Evolutionary conservation across 2,797 vertebrate species (phyloP).

Genomic region (Pterois miles): DNA sequence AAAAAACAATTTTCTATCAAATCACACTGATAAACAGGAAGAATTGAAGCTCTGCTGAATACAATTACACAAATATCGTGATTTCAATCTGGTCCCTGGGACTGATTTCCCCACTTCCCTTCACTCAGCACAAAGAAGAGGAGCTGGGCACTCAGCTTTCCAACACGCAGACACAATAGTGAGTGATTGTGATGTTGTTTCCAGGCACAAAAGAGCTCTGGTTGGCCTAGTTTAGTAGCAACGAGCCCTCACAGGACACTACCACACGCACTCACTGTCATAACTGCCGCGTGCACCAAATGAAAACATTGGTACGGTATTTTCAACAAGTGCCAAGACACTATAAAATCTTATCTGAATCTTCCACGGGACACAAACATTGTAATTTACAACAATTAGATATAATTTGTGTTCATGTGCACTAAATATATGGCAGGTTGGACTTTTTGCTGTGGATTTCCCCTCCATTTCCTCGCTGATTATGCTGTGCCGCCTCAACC

Average conservation of each 20-base stretch:
- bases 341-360: too few species aligned
- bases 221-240: conserved; percentile 42
- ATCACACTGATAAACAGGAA: not conserved
- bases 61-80: conserved; percentile 13
- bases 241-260: not conserved
- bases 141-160: conserved; percentile 18
- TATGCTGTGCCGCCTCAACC: not conserved
- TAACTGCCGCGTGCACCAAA: not conserved
- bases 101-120: conserved; percentile 8
- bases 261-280: conserved; percentile 2
- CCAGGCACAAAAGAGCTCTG: conserved; percentile 44
- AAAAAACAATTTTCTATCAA: not conserved
- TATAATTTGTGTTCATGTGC: not conserved
- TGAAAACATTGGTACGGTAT: not conserved
- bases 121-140: conserved; percentile 30
- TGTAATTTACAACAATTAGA: not conserved
- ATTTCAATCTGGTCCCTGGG: conserved; percentile 17
- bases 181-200: conserved; percentile 27
- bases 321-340: not conserved
- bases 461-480: conserved; percentile 24
- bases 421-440: not conserved
- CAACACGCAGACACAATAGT: conserved; percentile 53
- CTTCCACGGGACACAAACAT: not conserved
- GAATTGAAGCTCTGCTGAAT: not conserved
- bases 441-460: conserved; percentile 4